These are phyloP conservation scores for Nymphalis urticae DNA, from an alignment of 2,888 invertebrate species.

Conservation along the genomic window DNA sequence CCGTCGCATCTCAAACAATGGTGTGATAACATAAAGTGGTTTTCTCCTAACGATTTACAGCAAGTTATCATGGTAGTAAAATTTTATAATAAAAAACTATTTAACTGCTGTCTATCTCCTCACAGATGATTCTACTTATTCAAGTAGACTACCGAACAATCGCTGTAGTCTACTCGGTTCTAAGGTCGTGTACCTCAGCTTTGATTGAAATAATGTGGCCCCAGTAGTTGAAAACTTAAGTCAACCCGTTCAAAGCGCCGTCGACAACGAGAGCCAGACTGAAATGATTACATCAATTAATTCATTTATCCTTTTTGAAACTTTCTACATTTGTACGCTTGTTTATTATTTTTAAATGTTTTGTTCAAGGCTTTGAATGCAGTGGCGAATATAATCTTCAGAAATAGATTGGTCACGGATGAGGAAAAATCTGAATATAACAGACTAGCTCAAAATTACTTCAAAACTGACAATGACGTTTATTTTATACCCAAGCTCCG, in stretches of 20 bases:
- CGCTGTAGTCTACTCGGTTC: too few relatives aligned
- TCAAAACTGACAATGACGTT: constrained; percentile 53
- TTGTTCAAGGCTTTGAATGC: constrained; percentile 83
- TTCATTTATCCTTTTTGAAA: too few relatives aligned
- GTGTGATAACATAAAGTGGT: constrained; percentile 84
- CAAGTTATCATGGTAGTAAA: constrained; percentile 52
- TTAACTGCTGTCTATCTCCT: too few relatives aligned
- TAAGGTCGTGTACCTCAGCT: too few relatives aligned
- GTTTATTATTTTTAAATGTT: not conserved
- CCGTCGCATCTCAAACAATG: constrained; percentile 83
- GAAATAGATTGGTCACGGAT: constrained; percentile 85
- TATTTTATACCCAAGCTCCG: constrained; percentile 56
- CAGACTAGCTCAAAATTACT: constrained; percentile 79
- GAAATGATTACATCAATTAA: too few relatives aligned
- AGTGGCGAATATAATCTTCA: constrained; percentile 89
- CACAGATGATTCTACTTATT: too few relatives aligned
- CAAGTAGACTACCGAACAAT: too few relatives aligned
- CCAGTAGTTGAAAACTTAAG: too few relatives aligned
- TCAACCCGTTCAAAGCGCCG: too few relatives aligned
- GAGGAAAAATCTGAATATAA: constrained; percentile 86
- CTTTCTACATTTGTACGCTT: too few relatives aligned
- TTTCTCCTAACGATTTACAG: constrained; percentile 62
- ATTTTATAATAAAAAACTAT: not conserved
- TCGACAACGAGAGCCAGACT: too few relatives aligned
- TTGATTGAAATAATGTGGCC: too few relatives aligned